A percentile compares a stretch with the other conserved stretches of the same genome.
Conservation (phyloP, 2,113 vertebrate species). For the Hemicordylus capensis region DNA sequence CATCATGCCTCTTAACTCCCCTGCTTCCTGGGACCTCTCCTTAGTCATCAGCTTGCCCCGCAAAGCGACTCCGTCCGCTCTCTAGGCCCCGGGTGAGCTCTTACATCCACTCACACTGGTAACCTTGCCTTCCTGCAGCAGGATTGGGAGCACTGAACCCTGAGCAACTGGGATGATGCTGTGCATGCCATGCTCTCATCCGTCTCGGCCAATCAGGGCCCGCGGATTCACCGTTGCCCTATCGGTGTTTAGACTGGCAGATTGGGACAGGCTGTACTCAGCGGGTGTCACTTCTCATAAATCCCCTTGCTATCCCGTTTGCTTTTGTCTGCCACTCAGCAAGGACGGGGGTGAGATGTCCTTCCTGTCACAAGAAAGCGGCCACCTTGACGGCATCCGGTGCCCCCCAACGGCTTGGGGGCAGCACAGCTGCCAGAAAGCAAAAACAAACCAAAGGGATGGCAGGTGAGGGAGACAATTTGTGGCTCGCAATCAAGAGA, state of each 20-base stretch:
- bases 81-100: too few relatives aligned
- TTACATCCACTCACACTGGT: too few relatives aligned
- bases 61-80: slow-evolving; percentile 18
- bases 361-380: slow-evolving; percentile 14
- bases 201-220: neutral
- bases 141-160: neutral
- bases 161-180: neutral
- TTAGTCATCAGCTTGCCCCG: neutral
- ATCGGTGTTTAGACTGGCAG: neutral
- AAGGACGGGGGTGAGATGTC: slow-evolving; percentile 28
- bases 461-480: neutral
- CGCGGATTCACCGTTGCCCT: neutral
- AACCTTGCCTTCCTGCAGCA: neutral
- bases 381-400: slow-evolving; percentile 18
- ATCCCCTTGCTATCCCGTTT: neutral
- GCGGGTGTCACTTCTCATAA: too few relatives aligned
- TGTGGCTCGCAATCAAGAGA: slow-evolving; percentile 16
- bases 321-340: neutral
- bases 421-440: neutral
- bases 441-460: too few relatives aligned
- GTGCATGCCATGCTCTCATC: neutral
- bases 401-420: neutral
- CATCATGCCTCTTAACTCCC: neutral
- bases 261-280: too few relatives aligned
- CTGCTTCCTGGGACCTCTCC: slow-evolving; percentile 3